Conservation (phyloP, 2,113 vertebrate species). For the Regulus satrapa region DNA sequence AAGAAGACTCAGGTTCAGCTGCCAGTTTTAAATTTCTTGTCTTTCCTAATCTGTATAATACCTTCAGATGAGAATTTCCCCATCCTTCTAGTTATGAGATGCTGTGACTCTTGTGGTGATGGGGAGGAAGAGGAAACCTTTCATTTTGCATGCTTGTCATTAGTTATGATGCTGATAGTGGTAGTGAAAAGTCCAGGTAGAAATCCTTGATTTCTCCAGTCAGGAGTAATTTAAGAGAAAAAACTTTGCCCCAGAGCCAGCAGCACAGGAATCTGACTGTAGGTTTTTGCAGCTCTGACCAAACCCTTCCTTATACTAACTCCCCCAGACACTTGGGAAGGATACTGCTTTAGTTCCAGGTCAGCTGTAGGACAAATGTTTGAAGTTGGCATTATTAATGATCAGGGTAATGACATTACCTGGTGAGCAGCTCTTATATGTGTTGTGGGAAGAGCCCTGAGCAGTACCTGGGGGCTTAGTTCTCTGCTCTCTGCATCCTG, state of each 20-base stretch:
- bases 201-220: not conserved
- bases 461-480: not conserved
- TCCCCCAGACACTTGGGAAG: not conserved
- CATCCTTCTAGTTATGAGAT: not conserved
- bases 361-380: not conserved
- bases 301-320: not conserved
- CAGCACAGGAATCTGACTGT: not conserved
- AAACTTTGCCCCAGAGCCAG: not conserved
- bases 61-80: not conserved
- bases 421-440: not conserved
- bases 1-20: not conserved
- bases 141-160: not conserved
- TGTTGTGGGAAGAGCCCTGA: not conserved
- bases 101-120: not conserved
- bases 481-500: not conserved
- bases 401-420: not conserved
- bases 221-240: not conserved
- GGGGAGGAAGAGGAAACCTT: not conserved
- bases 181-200: not conserved
- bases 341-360: not conserved
- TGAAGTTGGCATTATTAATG: not conserved
- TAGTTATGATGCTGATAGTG: not conserved
- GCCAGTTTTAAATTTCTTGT: not conserved
- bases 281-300: not conserved
- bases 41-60: not conserved